Evolutionary conservation across 2,797 vertebrate species (phyloP), one percentile per base, ranked within the genome.

Genomic region (Tamandua tetradactyla): DNA sequence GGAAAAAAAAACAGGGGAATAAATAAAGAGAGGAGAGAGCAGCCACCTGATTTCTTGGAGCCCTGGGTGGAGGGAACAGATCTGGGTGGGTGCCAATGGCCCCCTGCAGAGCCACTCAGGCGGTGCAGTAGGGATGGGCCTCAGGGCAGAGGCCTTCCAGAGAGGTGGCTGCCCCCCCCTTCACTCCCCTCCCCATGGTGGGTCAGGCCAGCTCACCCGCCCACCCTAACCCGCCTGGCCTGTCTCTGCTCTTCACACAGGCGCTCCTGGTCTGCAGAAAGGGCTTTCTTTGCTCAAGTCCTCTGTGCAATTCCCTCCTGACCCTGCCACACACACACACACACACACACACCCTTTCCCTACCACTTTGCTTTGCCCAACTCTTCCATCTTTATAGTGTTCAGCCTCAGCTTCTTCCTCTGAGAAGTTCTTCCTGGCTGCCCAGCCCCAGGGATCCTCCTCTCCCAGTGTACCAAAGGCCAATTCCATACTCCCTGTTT

Each of bases 1-100:
- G 17, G 23, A 17, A 44, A 35, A 44, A 32, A 18, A 64, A 59
- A 13, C 30, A 82, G n/a, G 55, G 76, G 87, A 94, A 91, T 96
- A 97, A 96, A 96, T 93, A 89, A 96, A 49, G 80, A 75, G 81
- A 91, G 75, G 93, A 92, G 84, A 57, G 94, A 94, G 68, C 92
- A 93, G 96, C 85, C 22, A 40, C 59, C 85, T 89, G 94, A 81
- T 97, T 97, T 97, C 74, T 94, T 86, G 35, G 44, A 93, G 83
- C 40, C 83, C 32, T 68, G 82, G 90, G 74, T 81, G 37, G 69
- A 15, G 57, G 57, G 68, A 18, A 71, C 81, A 59, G 23, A 15
- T 42, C 40, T 35, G 55, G 25, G 20, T 93, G 49, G 47, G 35
- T 82, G 85, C 59, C 79, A 83, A 86, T 27, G 91, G 59, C 75